Base-by-base conservation (phyloP, 2,888 invertebrate genomes). In the Plebejus anna region DNA sequence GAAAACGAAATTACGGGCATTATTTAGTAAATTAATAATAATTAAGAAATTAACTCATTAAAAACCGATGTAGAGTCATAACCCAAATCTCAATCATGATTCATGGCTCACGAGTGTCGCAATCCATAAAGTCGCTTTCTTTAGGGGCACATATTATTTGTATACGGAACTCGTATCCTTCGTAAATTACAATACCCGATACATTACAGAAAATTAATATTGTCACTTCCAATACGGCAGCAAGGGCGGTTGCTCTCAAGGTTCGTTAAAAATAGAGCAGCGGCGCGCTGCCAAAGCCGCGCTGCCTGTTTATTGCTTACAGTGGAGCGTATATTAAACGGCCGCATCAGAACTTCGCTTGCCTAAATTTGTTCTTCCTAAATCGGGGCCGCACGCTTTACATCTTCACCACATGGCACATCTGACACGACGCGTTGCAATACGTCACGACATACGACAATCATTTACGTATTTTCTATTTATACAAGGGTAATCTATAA, bases 181-280 rank as follows among this genome's bases (percentile, higher is more conserved):
- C 32, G 32, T 66, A 61, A 11, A 28, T 28, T 61, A 66, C 66
- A 66, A 36, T 66, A 13, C 66, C 22, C 32, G 66, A 32, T 66
- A 71, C 38, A 80, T 80, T 76, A 76, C 78, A 80, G 78, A 79
- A 80, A 80, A 83, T 81, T 82, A 81, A 81, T 82, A 82, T 82
- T 83, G 82, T 83, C 83, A 84, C 82, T 82, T 83, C 84, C 83
- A 85, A 87, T 88, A 86, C 88, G 85, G 84, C 87, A 84, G 87
- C 92, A 93, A 92, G 92, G 92, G 92, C 92, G 89, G 90, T 88
- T 89, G 89, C 84, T 89, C 88, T 91, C 93, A 94, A 92, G 93
- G 92, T 93, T 91, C 85, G 87, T 88, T 91, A 92, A 89, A 92
- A 92, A 93, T 93, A 84, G 91, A 93, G 91, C 87, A 82, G 86